A percentile compares a stretch with the other conserved stretches of the same genome.
phyloP scores from a whole-genome alignment of 2,797 vertebrate species.

The Fratercula arctica region DNA sequence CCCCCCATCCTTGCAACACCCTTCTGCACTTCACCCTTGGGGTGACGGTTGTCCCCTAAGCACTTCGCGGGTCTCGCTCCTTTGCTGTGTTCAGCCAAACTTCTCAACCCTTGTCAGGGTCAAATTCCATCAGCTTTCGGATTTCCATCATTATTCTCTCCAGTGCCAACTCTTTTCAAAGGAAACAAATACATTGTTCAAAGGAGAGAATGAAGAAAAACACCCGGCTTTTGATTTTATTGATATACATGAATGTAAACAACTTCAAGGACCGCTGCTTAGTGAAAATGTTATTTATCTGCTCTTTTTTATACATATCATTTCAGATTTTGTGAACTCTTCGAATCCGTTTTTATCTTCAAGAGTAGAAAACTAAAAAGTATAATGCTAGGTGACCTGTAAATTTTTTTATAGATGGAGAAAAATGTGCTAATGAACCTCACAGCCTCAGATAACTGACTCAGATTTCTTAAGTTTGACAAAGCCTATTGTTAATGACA shows the following conservation, averaged over 20 bases:
- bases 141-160: conserved; percentile 39
- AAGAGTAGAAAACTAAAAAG: neutral
- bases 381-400: neutral
- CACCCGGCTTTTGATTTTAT: conserved; percentile 55
- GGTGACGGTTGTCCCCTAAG: conserved; percentile 2
- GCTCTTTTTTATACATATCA: neutral
- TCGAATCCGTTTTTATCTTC: neutral
- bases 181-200: conserved; percentile 9
- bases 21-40: neutral
- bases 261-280: conserved; percentile 14
- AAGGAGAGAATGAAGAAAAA: conserved; percentile 40
- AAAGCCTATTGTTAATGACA: neutral
- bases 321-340: neutral
- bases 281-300: neutral
- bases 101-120: conserved; percentile 21
- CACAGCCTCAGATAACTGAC: neutral
- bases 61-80: neutral
- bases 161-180: conserved; percentile 48
- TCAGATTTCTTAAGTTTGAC: conserved; percentile 1
- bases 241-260: conserved; percentile 41
- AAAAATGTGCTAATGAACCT: neutral
- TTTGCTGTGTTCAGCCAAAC: conserved; percentile 48
- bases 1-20: neutral
- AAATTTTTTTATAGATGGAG: neutral
- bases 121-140: conserved; percentile 42